A percentile compares a stretch with the other conserved stretches of the same genome.
Evolutionary conservation across 2,113 vertebrate genomes (phyloP).

Genomic region (Passer montanus): DNA sequence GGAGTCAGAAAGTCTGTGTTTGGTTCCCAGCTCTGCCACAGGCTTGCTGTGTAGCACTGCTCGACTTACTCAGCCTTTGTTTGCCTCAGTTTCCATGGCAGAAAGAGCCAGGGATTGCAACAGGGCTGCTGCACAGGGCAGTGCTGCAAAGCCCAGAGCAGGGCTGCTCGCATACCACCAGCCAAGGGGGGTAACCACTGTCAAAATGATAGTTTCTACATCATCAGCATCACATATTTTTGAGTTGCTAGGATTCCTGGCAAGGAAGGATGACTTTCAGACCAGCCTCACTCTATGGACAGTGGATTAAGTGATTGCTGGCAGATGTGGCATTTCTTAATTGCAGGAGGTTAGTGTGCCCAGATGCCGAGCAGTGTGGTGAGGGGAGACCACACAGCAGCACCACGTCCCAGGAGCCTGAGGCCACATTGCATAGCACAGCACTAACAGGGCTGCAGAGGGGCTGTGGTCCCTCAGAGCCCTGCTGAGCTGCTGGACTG

Average conservation of each 20-base stretch:
- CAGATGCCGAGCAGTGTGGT: rapidly evolving
- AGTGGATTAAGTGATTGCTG: not conserved
- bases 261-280: not conserved
- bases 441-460: not conserved
- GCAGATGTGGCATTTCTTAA: not conserved
- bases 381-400: not conserved
- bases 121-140: not conserved
- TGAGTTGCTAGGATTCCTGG: not conserved
- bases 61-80: slow-evolving; percentile 38
- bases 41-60: slow-evolving; percentile 9
- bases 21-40: slow-evolving; percentile 57
- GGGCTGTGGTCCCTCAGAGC: not conserved
- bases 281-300: not conserved
- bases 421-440: not conserved
- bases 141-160: not conserved
- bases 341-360: not conserved
- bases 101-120: not conserved
- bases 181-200: not conserved
- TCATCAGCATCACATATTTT: not conserved
- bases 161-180: not conserved
- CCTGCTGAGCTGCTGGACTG: not conserved
- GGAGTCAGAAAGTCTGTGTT: slow-evolving; percentile 65
- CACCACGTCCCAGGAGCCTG: rapidly evolving
- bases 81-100: slow-evolving; percentile 39
- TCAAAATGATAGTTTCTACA: not conserved